Conservation (phyloP, 2,888 invertebrate genomes). For the Agonopterix alstromeriana region DNA sequence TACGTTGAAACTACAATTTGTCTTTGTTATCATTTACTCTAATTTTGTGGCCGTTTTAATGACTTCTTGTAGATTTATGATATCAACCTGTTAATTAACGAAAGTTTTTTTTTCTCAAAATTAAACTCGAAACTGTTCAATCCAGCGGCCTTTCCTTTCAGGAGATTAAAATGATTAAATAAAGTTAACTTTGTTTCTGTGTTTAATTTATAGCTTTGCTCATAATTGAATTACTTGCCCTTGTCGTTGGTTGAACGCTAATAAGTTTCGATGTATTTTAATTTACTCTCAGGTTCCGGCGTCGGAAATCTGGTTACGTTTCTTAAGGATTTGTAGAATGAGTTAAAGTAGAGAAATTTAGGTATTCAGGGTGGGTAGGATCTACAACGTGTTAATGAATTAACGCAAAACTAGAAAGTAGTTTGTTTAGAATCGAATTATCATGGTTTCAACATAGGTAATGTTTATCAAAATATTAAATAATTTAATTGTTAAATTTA, state of each 20-base stretch:
- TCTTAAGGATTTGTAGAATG: no score
- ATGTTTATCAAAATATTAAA: no score
- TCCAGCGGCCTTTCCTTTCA: conserved; percentile 7
- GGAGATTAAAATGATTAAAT: conserved; percentile 15
- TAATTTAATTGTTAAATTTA: no score
- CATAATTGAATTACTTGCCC: conserved; percentile 13
- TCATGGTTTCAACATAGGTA: no score
- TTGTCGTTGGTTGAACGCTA: conserved; percentile 11
- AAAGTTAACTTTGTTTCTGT: conserved; percentile 14
- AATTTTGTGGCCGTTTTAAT: not conserved
- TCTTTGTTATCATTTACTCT: not conserved
- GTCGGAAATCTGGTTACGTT: not conserved
- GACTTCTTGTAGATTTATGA: conserved; percentile 2
- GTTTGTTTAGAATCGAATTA: no score
- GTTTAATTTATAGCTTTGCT: conserved; percentile 15
- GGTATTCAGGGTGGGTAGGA: no score
- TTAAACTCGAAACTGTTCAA: conserved; percentile 4
- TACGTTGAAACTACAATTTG: not conserved
- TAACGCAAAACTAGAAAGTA: no score
- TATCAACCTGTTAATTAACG: conserved; percentile 8
- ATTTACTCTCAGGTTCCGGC: not conserved
- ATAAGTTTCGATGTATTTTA: not conserved
- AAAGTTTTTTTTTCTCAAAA: conserved; percentile 6
- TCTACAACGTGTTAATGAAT: no score
- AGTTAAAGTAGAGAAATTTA: no score